A percentile compares a stretch with the other conserved stretches of the same genome.
These are phyloP conservation scores for Melanotaenia trifasciata DNA, from an alignment of 2,797 vertebrate species.

Conservation along the genomic window DNA sequence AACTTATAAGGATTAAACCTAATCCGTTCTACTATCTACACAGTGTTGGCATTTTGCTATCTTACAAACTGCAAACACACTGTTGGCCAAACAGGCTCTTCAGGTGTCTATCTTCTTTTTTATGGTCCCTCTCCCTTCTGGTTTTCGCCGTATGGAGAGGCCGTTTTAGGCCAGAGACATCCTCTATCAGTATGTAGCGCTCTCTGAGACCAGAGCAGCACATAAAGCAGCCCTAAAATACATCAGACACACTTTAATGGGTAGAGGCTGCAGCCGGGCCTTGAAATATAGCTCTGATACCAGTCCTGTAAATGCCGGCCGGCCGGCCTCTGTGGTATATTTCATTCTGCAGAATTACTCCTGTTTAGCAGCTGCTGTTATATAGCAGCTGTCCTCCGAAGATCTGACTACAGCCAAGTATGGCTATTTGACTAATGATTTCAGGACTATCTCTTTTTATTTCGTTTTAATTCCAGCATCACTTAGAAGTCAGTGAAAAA, in stretches of 20 bases:
- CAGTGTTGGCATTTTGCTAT: constrained; percentile 12
- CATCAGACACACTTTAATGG: constrained; percentile 81
- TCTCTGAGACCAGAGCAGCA: constrained; percentile 80
- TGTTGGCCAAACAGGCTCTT: constrained; percentile 40
- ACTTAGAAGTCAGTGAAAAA: constrained; percentile 50
- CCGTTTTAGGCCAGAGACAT: constrained; percentile 75
- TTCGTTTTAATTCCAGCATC: constrained; percentile 31
- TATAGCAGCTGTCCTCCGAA: constrained; percentile 65
- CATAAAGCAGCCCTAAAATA: constrained; percentile 82
- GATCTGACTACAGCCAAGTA: constrained; percentile 46
- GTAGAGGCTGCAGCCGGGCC: constrained; percentile 66
- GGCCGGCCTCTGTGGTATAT: constrained; percentile 71
- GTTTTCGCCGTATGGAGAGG: constrained; percentile 19
- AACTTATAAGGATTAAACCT: neutral
- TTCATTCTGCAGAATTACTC: constrained; percentile 81
- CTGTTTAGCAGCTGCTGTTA: constrained; percentile 77
- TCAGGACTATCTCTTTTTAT: constrained; percentile 9
- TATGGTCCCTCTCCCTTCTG: constrained; percentile 4
- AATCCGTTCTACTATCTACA: constrained; percentile 3
- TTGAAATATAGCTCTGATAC: constrained; percentile 81
- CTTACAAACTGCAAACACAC: constrained; percentile 26
- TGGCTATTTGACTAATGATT: constrained; percentile 63
- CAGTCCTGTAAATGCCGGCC: constrained; percentile 79
- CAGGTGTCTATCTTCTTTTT: constrained; percentile 48
- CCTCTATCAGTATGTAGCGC: constrained; percentile 81